A percentile compares a stretch with the other conserved stretches of the same genome.
These are phyloP conservation scores for Leptinotarsa peninsularis DNA, from an alignment of 2,888 invertebrate genomes.

Conservation along the genomic window DNA sequence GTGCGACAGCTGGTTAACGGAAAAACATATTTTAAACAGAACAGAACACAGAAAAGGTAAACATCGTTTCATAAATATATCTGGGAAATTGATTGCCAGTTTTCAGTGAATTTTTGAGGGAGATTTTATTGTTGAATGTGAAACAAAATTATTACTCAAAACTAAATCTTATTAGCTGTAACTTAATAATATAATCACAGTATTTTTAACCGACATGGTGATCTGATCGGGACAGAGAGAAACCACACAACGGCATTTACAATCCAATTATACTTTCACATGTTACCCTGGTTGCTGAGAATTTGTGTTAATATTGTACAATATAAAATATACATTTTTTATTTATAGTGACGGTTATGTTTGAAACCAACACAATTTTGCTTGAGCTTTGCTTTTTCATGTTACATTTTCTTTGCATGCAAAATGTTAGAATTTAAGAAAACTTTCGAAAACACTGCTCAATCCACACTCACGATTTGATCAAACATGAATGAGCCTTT, in stretches of 20 bases:
- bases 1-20: too few species aligned
- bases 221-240: not conserved
- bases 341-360: not conserved
- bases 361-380: slow-evolving; percentile 11
- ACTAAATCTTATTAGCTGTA: not conserved
- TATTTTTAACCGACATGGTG: not conserved
- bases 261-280: slow-evolving; percentile 5
- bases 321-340: not conserved
- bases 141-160: not conserved
- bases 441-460: not conserved
- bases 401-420: not conserved
- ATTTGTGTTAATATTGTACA: too few species aligned
- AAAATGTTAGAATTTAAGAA: not conserved
- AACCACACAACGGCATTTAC: not conserved
- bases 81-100: too few species aligned
- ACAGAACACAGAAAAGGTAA: too few species aligned
- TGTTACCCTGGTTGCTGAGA: too few species aligned
- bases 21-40: too few species aligned
- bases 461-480: not conserved
- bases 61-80: too few species aligned
- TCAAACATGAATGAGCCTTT: not conserved
- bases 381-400: slow-evolving; percentile 4
- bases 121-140: not conserved
- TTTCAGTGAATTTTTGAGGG: too few species aligned
- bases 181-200: not conserved